phyloP scores from a whole-genome alignment of 1,140 invertebrate species.

The Leptonema lineaticorne region DNA sequence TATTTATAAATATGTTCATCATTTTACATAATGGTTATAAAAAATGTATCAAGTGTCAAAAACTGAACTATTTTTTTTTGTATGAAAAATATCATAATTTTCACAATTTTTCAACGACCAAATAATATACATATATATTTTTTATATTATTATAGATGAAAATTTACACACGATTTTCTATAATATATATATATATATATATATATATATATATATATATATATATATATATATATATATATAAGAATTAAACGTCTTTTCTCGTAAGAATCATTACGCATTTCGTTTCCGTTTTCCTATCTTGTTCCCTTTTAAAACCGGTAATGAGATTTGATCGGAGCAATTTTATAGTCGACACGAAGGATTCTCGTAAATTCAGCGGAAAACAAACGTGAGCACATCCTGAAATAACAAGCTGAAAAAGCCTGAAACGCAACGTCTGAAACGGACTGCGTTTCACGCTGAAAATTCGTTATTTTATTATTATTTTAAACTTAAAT shows the following conservation, averaged over 20 bases:
- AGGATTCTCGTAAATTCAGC: constrained; percentile 6
- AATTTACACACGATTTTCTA: not conserved
- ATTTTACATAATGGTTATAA: too few species aligned
- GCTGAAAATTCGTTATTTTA: too few species aligned
- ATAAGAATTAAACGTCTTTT: not conserved
- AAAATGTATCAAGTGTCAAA: too few species aligned
- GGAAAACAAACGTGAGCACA: constrained; percentile 4
- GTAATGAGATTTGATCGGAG: constrained; percentile 20
- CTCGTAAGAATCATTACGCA: not conserved
- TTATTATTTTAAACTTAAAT: too few species aligned
- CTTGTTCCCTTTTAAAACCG: not conserved
- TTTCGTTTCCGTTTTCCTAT: not conserved
- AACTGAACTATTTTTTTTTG: too few species aligned
- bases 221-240: not conserved
- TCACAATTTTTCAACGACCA: too few species aligned
- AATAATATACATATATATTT: too few species aligned
- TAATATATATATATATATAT: not conserved
- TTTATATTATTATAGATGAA: not conserved
- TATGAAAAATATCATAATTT: too few species aligned
- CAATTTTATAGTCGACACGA: constrained; percentile 18
- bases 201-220: not conserved
- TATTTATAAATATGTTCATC: too few species aligned
- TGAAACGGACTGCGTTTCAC: too few species aligned
- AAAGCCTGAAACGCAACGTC: too few species aligned
- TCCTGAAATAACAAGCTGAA: not conserved